These are phyloP conservation scores for Ictalurus furcatus DNA, from an alignment of 2,113 vertebrate genomes.

Conservation along the genomic window DNA sequence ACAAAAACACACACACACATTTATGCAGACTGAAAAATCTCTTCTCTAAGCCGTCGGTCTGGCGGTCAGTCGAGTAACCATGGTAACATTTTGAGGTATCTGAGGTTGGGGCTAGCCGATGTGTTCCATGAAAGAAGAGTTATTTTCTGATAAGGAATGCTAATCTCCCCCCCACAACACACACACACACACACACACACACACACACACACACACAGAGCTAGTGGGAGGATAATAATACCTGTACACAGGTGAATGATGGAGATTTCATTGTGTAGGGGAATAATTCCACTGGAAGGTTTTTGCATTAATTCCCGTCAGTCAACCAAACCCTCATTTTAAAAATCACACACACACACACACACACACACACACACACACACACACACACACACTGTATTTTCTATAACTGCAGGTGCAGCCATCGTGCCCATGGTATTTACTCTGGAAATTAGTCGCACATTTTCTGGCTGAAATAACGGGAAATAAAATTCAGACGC, in stretches of 20 bases:
- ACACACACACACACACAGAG: background rate
- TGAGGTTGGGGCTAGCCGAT: too few relatives aligned
- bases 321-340: background rate
- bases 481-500: too few relatives aligned
- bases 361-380: background rate
- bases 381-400: background rate
- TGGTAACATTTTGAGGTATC: conserved; percentile 34
- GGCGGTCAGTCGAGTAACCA: conserved; percentile 34
- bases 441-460: background rate
- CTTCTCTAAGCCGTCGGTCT: background rate
- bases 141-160: conserved; percentile 7
- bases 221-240: background rate
- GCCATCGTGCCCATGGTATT: too few relatives aligned
- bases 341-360: background rate
- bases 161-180: background rate
- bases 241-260: background rate
- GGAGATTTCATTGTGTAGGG: background rate
- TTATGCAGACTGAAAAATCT: background rate
- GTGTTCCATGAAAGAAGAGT: background rate
- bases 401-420: background rate
- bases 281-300: background rate
- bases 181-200: background rate
- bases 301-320: background rate
- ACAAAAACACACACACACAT: background rate
- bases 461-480: too few relatives aligned